Base-by-base conservation (phyloP, 2,113 vertebrate species). In the Aptenodytes patagonicus region DNA sequence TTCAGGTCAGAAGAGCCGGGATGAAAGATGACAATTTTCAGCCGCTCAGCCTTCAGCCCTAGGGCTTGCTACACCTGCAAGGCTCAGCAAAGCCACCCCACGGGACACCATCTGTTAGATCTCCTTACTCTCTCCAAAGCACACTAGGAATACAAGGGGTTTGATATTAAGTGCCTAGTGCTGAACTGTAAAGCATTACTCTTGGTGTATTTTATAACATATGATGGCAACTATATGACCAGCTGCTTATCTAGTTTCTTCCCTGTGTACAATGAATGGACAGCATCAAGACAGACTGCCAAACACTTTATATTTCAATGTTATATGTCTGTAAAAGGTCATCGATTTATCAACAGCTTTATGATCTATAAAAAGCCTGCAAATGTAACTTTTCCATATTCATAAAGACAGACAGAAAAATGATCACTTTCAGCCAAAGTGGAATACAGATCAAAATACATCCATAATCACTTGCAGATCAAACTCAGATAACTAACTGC, bases 331-430 rank as follows among this genome's bases (percentile, higher is more conserved):
- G 70, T 47, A 69, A 94, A 94, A 96, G 90, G 85, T 57, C 91
- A 82, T 24, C 86, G 54, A 65, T 84, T 95, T 89, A 78, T 73
- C 87, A 94, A 80, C 81, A 92, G 81, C 72, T 91, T 92, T 61
- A 77, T 44, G 83, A 90, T 57, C 87, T 80, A 87, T 70, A 89
- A 95, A 93, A 96, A 90, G 57, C 38, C 44, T 68, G 70, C 46
- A 83, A 90, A 87, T 86, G 80, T 89, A 73, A 54, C 62, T 93
- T 73, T 85, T 89, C 69, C 87, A 70, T 91, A 91, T 94, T 95
- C 54, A 82, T 79, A 83, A 51, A 95, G 77, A 36, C 57, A 76
- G 34, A 66, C 72, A 73, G 60, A 89, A 90, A 94, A 93, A 69
- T 49, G 38, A 90, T 44, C 49, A 28, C 87, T 87, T 91, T 57